phyloP scores from a whole-genome alignment of 2,113 vertebrate genomes.

The Falcunculus frontatus region DNA sequence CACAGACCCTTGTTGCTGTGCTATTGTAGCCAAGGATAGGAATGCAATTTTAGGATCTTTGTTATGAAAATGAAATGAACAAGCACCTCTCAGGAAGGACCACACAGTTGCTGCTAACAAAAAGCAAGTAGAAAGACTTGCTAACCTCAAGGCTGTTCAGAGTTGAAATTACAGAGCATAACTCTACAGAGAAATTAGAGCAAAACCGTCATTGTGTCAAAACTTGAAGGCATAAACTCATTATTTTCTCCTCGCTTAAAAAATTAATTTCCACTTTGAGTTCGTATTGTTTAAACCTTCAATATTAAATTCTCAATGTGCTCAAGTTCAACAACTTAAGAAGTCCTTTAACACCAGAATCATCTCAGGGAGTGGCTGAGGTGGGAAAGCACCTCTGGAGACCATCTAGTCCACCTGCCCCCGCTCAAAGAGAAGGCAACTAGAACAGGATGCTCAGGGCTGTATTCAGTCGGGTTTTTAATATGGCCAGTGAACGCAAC shows the following conservation, averaged over 20 bases:
- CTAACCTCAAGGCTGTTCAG: neutral
- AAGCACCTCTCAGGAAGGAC: neutral
- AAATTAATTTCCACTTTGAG: neutral
- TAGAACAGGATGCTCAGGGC: neutral
- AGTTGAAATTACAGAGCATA: neutral
- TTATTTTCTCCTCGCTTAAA: neutral
- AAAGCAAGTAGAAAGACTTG: neutral
- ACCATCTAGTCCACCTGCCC: accelerated
- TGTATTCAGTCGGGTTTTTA: neutral
- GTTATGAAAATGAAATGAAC: neutral
- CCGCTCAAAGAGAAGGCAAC: neutral
- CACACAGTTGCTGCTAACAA: neutral
- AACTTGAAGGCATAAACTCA: neutral
- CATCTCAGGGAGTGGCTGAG: neutral
- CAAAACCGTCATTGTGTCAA: neutral
- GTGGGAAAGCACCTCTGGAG: neutral
- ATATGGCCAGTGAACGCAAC: neutral
- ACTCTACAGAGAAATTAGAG: neutral
- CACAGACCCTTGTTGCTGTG: neutral
- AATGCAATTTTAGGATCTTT: neutral
- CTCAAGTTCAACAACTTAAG: neutral
- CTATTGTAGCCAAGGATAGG: neutral
- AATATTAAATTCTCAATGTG: neutral
- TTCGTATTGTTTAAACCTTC: neutral
- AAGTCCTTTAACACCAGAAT: neutral